Percentiles rank a stretch among this genome's conserved stretches.
Conservation (phyloP, 2,797 vertebrate species). For the Molossus alvarezi region DNA sequence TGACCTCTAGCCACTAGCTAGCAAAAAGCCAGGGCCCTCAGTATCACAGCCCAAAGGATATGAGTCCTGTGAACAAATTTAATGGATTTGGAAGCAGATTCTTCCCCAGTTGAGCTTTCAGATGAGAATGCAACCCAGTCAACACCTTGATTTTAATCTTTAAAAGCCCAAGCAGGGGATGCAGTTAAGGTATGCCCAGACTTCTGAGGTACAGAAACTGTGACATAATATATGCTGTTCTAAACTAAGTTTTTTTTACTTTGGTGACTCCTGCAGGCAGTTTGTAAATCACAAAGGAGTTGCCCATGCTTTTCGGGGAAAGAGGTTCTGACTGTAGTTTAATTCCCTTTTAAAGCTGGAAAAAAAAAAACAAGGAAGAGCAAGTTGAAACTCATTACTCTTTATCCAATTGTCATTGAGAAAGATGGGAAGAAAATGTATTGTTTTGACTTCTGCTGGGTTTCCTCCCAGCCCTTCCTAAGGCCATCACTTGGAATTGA, state of each 20-base stretch:
- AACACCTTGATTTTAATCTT: not conserved
- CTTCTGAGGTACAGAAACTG: not conserved
- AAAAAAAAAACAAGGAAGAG: not conserved
- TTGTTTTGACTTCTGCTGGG: not conserved
- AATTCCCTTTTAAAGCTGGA: not conserved
- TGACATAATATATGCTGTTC: not conserved
- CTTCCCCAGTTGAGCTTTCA: not conserved
- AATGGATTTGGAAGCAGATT: not conserved
- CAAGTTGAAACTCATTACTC: not conserved
- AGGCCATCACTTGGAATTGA: not conserved
- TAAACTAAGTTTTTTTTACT: not conserved
- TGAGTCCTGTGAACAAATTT: not conserved
- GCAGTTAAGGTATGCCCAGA: not conserved
- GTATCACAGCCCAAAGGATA: not conserved
- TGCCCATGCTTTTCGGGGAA: not conserved
- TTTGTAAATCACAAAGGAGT: not conserved
- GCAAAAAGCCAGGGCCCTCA: not conserved
- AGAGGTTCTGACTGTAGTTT: not conserved
- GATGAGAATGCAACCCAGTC: not conserved
- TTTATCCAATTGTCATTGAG: slow-evolving; percentile 3
- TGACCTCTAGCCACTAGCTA: not conserved
- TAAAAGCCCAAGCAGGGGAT: not conserved
- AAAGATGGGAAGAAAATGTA: not conserved
- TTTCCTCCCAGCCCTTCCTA: not conserved
- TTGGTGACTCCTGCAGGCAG: not conserved